phyloP scores from a whole-genome alignment of 2,888 invertebrate species.

The Cenopis cana region DNA sequence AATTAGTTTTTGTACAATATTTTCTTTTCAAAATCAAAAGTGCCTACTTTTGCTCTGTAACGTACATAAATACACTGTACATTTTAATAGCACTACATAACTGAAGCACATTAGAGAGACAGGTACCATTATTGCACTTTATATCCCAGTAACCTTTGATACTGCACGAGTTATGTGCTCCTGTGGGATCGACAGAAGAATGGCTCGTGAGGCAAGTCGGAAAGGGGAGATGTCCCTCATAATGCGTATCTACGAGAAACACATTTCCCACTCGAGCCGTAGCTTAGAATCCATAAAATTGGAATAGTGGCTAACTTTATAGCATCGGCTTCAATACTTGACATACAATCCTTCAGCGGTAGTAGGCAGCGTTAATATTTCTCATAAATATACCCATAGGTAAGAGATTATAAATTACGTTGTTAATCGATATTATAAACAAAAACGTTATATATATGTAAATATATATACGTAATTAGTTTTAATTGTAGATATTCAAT shows the following conservation, averaged over 20 bases:
- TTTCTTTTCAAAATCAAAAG: neutral
- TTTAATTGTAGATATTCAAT: too few relatives aligned
- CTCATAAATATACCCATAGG: neutral
- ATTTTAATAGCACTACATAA: conserved; percentile 11
- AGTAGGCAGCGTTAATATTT: neutral
- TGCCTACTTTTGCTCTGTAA: neutral
- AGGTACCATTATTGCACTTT: conserved; percentile 52
- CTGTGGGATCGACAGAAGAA: conserved; percentile 64
- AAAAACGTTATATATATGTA: neutral
- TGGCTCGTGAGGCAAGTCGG: conserved; percentile 65
- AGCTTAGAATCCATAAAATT: conserved; percentile 42
- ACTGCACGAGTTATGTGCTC: conserved; percentile 63
- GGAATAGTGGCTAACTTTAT: conserved; percentile 36
- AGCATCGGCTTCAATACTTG: conserved; percentile 34
- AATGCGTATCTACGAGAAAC: conserved; percentile 45
- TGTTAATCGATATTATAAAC: neutral
- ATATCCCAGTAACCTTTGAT: conserved; percentile 49
- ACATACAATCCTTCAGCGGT: conserved; percentile 13
- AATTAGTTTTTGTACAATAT: neutral
- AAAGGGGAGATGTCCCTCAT: conserved; percentile 52
- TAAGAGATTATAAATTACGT: neutral
- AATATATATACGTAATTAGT: too few relatives aligned
- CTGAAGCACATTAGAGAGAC: conserved; percentile 17
- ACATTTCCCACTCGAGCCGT: conserved; percentile 45
- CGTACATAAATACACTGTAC: conserved; percentile 2